A percentile compares a stretch with the other conserved stretches of the same genome.
These are phyloP conservation scores for Perca fluviatilis DNA, from an alignment of 2,113 vertebrate species.

Conservation along the genomic window DNA sequence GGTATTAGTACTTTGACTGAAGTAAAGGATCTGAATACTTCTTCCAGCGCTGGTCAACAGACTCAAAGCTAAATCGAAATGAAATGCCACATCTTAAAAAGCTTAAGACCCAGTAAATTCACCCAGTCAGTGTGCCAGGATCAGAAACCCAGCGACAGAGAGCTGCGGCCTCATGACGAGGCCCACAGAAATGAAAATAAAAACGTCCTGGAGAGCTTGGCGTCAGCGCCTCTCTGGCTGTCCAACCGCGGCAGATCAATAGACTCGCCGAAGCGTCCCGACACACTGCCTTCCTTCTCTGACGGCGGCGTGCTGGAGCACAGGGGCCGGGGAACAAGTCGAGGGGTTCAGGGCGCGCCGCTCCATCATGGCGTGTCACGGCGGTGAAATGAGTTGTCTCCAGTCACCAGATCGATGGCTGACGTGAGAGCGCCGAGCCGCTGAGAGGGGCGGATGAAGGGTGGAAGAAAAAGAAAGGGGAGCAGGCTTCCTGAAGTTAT, in stretches of 20 bases:
- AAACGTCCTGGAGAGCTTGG: slow-evolving; percentile 78
- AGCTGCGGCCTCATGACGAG: slow-evolving; percentile 31
- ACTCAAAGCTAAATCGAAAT: not conserved
- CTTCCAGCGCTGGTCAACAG: no score
- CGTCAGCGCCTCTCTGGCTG: slow-evolving; percentile 87
- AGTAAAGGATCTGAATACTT: no score
- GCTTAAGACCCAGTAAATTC: not conserved
- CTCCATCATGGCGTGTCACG: slow-evolving; percentile 94
- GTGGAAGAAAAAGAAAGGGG: slow-evolving; percentile 81
- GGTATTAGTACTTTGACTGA: no score
- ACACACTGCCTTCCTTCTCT: slow-evolving; percentile 74
- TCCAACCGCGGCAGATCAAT: slow-evolving; percentile 93
- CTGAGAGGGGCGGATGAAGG: slow-evolving; percentile 77
- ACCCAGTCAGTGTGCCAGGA: slow-evolving; percentile 2
- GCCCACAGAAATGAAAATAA: slow-evolving; percentile 43
- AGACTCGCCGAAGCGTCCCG: slow-evolving; percentile 93
- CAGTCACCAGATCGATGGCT: slow-evolving; percentile 91
- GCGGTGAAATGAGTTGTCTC: slow-evolving; percentile 98
- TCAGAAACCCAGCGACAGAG: slow-evolving; percentile 22
- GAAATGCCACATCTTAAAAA: not conserved
- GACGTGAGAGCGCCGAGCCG: slow-evolving; percentile 84
- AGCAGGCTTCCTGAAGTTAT: slow-evolving; percentile 85
- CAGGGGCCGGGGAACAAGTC: slow-evolving; percentile 90
- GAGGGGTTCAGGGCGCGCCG: slow-evolving; percentile 86
- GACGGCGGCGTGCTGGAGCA: slow-evolving; percentile 86